Percentiles rank a stretch among this genome's conserved stretches.
These are phyloP conservation scores for Oryzias javanicus DNA, from an alignment of 2,113 vertebrate genomes.

Conservation along the genomic window DNA sequence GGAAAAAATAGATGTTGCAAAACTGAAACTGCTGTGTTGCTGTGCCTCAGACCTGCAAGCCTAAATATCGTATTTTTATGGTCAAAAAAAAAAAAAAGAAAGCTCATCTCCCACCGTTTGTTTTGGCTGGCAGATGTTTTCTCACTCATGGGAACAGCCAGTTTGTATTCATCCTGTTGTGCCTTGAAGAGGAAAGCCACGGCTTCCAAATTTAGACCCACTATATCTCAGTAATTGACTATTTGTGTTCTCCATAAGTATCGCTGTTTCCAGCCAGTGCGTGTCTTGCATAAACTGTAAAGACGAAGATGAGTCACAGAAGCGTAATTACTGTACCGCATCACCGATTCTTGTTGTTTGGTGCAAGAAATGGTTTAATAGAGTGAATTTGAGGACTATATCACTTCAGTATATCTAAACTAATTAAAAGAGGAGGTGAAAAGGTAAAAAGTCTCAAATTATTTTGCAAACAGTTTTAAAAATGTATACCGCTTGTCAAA, in stretches of 20 bases:
- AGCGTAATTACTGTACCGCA: background rate
- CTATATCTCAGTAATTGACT: constrained; percentile 48
- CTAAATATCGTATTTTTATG: constrained; percentile 25
- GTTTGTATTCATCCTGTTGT: constrained; percentile 48
- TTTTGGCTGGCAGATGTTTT: constrained; percentile 65
- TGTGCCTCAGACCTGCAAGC: constrained; percentile 35
- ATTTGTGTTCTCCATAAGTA: constrained; percentile 25
- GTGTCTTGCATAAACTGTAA: background rate
- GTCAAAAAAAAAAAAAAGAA: constrained; percentile 13
- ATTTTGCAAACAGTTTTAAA: too few species aligned
- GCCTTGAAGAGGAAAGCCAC: constrained; percentile 38
- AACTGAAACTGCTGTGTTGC: background rate
- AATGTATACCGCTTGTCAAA: too few species aligned
- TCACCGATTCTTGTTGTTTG: background rate
- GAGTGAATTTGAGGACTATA: too few species aligned
- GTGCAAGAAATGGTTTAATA: too few species aligned
- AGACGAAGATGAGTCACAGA: background rate
- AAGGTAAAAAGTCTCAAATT: too few species aligned
- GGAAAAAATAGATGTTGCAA: background rate
- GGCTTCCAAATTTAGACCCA: constrained; percentile 55
- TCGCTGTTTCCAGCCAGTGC: constrained; percentile 10
- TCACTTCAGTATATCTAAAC: too few species aligned
- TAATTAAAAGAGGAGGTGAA: too few species aligned
- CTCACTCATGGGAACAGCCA: constrained; percentile 39
- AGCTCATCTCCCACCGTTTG: constrained; percentile 10